Base-by-base conservation (phyloP, 2,888 invertebrate genomes). In the Leucania comma region DNA sequence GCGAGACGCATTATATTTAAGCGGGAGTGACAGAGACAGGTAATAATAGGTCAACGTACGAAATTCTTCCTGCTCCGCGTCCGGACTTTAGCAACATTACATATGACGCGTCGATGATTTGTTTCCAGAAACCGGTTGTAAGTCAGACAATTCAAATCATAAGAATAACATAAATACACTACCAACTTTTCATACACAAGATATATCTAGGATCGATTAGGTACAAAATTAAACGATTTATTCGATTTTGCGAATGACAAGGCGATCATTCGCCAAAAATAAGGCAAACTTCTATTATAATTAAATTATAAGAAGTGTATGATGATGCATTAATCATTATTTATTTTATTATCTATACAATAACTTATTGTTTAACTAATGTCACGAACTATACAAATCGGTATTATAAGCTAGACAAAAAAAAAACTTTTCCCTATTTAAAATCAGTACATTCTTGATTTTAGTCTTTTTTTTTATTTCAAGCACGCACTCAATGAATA, bases 241-340 rank as follows among this genome's bases (percentile, higher is more conserved):
- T 42, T 58, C 42, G 24, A 59, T 59, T 24, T 50, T 56, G 56
- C 68, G 56, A 75, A 75, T 68, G 6, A 32, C 64, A 77, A 68
- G 57, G 67, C 67, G 10, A 67, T 48, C 51, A 57, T 65, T 64
- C 60, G 48, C 73, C 24, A 48, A 46, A 66, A 63, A 51, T 78
- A 78, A 78, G 78, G 78, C 78, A 70, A 46, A 64, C 71, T 78
- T 78, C 78, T 78, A 75, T 78, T 75, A 78, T 75, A 78, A 78
- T 78, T 78, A 64, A 70, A 78, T 78, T 78, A 75, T 64, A 64
- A 46, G 70, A 80, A 78, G 80, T 71, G 66, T 75, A 67, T 62
- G 71, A 69, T 79, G 64, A 66, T 63, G 76, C n/a, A 53, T 62
- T 63, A 29, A 24, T n/a, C 58, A 56, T 38, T 38, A 22, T 54